phyloP scores from a whole-genome alignment of 1,140 invertebrate species.

The Thaumatotibia leucotreta region DNA sequence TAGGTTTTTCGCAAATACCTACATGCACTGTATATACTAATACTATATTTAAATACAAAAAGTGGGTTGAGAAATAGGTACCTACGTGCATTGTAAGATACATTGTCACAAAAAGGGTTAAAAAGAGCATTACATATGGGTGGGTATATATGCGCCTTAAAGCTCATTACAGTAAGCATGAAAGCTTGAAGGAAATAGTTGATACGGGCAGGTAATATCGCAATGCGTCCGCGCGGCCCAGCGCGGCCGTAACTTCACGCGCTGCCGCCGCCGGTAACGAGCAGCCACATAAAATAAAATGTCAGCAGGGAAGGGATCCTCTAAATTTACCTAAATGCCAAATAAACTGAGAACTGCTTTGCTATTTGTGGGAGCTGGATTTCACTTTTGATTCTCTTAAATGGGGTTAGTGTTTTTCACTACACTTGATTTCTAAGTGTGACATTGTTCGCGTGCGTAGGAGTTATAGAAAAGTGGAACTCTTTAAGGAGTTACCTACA shows the following conservation, averaged over 20 bases:
- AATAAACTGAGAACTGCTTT: constrained; percentile 61
- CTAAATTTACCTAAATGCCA: constrained; percentile 66
- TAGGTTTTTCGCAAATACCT: too few species aligned
- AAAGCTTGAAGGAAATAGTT: neutral
- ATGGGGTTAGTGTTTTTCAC: neutral
- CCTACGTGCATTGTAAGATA: too few species aligned
- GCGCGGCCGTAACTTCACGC: constrained; percentile 70
- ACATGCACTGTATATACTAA: too few species aligned
- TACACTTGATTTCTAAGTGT: neutral
- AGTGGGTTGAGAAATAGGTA: too few species aligned
- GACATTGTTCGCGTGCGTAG: too few species aligned
- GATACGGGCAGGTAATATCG: neutral
- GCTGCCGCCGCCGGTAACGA: constrained; percentile 67
- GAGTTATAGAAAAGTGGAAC: too few species aligned
- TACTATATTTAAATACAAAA: too few species aligned
- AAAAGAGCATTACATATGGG: too few species aligned
- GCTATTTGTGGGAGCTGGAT: constrained; percentile 49
- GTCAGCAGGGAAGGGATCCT: constrained; percentile 61
- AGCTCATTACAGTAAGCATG: neutral
- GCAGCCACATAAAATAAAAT: constrained; percentile 73
- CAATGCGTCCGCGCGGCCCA: constrained; percentile 41
- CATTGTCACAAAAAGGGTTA: too few species aligned
- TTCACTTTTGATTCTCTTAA: constrained; percentile 19
- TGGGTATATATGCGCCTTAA: too few species aligned
- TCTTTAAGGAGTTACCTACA: too few species aligned